Base-by-base conservation (phyloP, 2,113 vertebrate genomes). In the Nycticryphes semicollaris region DNA sequence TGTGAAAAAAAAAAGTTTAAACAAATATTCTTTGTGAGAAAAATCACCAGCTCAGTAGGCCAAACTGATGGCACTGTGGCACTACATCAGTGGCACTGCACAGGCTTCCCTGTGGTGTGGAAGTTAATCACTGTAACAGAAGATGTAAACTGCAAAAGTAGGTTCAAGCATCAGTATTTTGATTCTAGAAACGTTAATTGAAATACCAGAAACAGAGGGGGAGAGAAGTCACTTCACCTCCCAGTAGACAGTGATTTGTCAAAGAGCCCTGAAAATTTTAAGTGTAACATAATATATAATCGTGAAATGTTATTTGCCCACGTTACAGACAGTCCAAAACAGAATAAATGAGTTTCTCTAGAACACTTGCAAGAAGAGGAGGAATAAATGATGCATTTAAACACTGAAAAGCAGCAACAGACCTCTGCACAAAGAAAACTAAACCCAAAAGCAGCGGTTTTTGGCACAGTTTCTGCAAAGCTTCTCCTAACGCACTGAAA, bases 401-500 rank as follows among this genome's bases (percentile, higher is more conserved):
- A 53, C 17, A 54, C 0, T 21, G 22, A 57, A 43, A 68, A 77
- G 64, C 64, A 67, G 80, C 68, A 50, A 10, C 0, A 83, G 28
- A 39, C n/a, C 27, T 48, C 75, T 62, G 54, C 54, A 35, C 14
- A 35, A n/a, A 43, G 12, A 45, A 57, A 76, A 56, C 27, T 9
- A 47, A 53, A 70, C 1, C 43, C 48, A 12, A 33, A 68, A 35
- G 18, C 27, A 62, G 22, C 0, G 1, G 7, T 3, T 11, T 9
- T 9, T 10, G 41, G 11, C 45, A 17, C 23, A 8, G 39, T 3
- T 16, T 33, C 59, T 4, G 21, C 4, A 7, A 59, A 10, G 27
- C 33, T 68, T 82, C n/a, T 15, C 25, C 37, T 24, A 14, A 30
- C 1, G 11, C 56, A 23, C 1, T 21, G 45, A 90, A n/a, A 62